Percentiles rank a stretch among this genome's conserved stretches.
phyloP scores from a whole-genome alignment of 2,113 vertebrate species.

The Synodontis membranacea region DNA sequence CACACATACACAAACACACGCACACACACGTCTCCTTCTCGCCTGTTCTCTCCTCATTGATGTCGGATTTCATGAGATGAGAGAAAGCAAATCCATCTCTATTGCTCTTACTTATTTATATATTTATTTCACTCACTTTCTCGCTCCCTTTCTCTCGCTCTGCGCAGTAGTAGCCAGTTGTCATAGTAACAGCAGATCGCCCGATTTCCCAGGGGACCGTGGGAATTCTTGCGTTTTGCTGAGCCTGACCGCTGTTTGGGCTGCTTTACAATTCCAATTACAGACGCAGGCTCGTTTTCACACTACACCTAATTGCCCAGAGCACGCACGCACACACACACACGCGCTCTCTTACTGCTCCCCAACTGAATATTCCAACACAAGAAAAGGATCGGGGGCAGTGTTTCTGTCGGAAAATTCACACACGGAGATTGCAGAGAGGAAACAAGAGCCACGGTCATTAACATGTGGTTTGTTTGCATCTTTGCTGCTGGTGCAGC shows the following conservation, averaged over 20 bases:
- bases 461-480: constrained; percentile 11
- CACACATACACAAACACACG: constrained; percentile 29
- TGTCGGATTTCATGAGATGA: constrained; percentile 41
- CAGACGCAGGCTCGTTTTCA: constrained; percentile 36
- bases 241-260: constrained; percentile 63
- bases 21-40: constrained; percentile 12
- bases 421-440: constrained; percentile 2
- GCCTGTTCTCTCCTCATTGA: constrained; percentile 4
- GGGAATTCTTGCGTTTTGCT: constrained; percentile 73
- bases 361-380: constrained; percentile 14
- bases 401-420: constrained; percentile 5
- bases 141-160: constrained; percentile 71
- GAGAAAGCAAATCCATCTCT: constrained; percentile 35
- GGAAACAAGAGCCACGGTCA: background rate
- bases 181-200: constrained; percentile 79
- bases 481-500: background rate
- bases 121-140: constrained; percentile 47
- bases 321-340: constrained; percentile 16
- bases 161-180: constrained; percentile 76
- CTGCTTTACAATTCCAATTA: constrained; percentile 54
- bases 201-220: constrained; percentile 74
- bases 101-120: constrained; percentile 23
- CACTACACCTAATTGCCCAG: constrained; percentile 28
- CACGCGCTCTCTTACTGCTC: background rate
- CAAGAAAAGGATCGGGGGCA: background rate